Conservation (phyloP, 2,888 invertebrate species). For the Drosophila aldrichi region DNA sequence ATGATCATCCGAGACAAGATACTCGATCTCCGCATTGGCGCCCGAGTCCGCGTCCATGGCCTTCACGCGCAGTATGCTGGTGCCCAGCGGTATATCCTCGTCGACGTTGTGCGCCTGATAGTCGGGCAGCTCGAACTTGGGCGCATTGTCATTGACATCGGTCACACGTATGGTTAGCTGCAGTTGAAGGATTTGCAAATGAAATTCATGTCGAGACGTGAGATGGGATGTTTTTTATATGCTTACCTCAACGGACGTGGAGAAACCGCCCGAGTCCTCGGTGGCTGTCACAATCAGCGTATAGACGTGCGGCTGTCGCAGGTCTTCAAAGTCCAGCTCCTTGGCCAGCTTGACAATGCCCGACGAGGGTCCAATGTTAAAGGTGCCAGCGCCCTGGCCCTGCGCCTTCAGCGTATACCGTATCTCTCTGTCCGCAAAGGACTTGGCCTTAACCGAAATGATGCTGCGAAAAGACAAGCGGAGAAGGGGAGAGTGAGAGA, state of each 20-base stretch:
- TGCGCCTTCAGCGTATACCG: slow-evolving; percentile 98
- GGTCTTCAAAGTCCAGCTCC: slow-evolving; percentile 98
- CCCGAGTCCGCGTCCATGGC: slow-evolving; percentile 98
- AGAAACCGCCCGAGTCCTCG: slow-evolving; percentile 98
- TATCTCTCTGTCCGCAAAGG: slow-evolving; percentile 98
- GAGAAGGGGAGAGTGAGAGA: not conserved
- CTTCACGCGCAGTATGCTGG: slow-evolving; percentile 96
- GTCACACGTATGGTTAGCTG: slow-evolving; percentile 96
- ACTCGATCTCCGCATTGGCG: slow-evolving; percentile 97
- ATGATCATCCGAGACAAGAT: slow-evolving; percentile 95
- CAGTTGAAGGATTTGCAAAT: slow-evolving; percentile 1
- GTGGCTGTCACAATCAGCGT: slow-evolving; percentile 97
- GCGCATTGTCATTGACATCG: slow-evolving; percentile 99
- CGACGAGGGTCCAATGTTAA: slow-evolving; percentile 96
- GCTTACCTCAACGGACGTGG: slow-evolving; percentile 95
- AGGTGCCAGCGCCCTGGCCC: slow-evolving; percentile 97
- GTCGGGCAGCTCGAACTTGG: slow-evolving; percentile 97
- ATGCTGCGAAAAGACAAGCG: slow-evolving; percentile 88
- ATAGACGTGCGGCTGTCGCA: slow-evolving; percentile 96
- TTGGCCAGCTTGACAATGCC: slow-evolving; percentile 98
- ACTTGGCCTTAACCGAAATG: slow-evolving; percentile 98
- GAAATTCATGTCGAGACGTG: not conserved
- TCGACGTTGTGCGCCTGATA: slow-evolving; percentile 98
- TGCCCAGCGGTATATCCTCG: slow-evolving; percentile 96
- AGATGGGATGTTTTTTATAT: too few species aligned